Evolutionary conservation across 2,797 vertebrate species (phyloP), one percentile per base, ranked within the genome.

Genomic region (Pipistrellus pipistrellus): DNA sequence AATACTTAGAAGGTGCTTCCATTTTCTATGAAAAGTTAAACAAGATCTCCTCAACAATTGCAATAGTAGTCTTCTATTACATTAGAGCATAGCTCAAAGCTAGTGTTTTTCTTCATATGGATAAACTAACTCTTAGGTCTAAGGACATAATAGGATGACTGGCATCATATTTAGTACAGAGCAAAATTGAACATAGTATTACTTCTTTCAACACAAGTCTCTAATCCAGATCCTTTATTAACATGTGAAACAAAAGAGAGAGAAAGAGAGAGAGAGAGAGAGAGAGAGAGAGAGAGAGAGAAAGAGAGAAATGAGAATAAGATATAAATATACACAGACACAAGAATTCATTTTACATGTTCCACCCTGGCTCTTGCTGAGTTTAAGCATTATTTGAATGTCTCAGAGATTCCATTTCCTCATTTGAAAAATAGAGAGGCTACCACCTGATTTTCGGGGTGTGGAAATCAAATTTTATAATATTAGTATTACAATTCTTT

Each of bases 271-370:
- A 38, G 38, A 38, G 38, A 38, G 38, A 38, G 4, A 38, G 38
- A 38, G 38, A 38, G 38, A 38, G 38, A 38, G 38, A 38, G 38
- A 38, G 38, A 38, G 38, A 38, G 38, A 41, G 38, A 41, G 38
- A 41, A 38, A 14, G 75, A 78, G 30, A 75, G 59, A 96, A 95
- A 72, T 85, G 35, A 82, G 20, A 90, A 93, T 72, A 81, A 78
- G 38, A n/a, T 85, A 7, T 44, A 92, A 92, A 85, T 35, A 78
- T 62, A 84, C 14, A n/a, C 0, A 72, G 64, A 69, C 14, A 62
- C 2, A 64, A 86, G 15, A 32, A 71, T 41, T 20, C 23, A 32
- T 83, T 85, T 80, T 59, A 69, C 6, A 51, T 11, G 17, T 84
- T 69, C 59, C 5, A 59, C 59, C 2, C 7, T 86, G 30, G 32